Evolutionary conservation across 2,113 vertebrate genomes (phyloP), one percentile per base, ranked within the genome.

Genomic region (Chloropsis hardwickii): DNA sequence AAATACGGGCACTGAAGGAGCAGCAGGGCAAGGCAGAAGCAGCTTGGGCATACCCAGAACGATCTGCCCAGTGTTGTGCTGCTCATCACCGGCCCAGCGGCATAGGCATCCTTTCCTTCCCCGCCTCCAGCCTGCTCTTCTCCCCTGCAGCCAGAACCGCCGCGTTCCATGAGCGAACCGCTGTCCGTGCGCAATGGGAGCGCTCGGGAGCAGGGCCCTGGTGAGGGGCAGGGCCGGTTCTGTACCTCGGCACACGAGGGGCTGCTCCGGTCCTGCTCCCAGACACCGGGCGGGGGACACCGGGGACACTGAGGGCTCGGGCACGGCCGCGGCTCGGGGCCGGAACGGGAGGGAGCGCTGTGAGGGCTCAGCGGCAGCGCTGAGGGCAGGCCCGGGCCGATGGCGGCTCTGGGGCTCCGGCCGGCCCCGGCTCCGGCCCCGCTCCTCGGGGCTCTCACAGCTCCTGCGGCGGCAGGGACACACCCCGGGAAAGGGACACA

Each of bases 231-330:
- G 22, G 10, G 12, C 4, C 17, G 35, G 37, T 8, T 73, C 45
- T 17, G 16, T 81, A 89, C 44, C 90, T 86, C 15, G 11, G 33
- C 1, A 24, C 3, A 5, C 0, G 24, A 7, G 54, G 29, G 13
- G 10, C 24, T 56, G 35, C 74, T n/a, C 10, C 1, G 3, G 1
- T 37, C 19, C 89, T 33, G 61, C 76, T 19, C 11, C 28, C n/a
- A 13, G 6, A 2, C 11, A 2, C 20, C 35, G 14, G 3, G 0
- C 11, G 3, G 16, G 28, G 33, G 6, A 9, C 21, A 17, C 5
- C 8, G 8, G 3, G 14, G 23, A 1, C 19, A 3, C 45, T 5
- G 64, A 11, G 56, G 54, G 31, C 33, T 11, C 31, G 6, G 11
- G 11, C 19, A 8, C 13, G 7, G 11, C 31, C 22, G 7, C 17